phyloP scores from a whole-genome alignment of 2,113 vertebrate species.

The Sciurus niger region DNA sequence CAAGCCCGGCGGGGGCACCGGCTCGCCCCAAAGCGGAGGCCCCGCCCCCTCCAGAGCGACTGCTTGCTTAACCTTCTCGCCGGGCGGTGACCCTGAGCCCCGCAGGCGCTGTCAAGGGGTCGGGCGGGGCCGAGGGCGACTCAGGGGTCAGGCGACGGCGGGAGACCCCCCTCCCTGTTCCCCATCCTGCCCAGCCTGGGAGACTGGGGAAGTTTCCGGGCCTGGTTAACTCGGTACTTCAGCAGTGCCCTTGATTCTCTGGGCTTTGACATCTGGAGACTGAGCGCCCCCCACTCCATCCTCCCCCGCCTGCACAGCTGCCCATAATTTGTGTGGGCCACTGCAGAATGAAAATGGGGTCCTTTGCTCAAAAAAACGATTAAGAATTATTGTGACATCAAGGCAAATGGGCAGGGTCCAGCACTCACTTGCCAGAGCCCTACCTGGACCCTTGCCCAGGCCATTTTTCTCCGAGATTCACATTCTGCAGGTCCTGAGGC shows the following conservation, averaged over 20 bases:
- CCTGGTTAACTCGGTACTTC: not conserved
- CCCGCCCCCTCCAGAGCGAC: not conserved
- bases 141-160: not conserved
- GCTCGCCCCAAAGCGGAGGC: not conserved
- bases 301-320: no score
- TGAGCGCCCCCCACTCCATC: rapidly evolving
- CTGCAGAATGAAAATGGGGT: not conserved
- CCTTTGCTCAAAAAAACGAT: not conserved
- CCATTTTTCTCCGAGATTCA: not conserved
- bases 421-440: not conserved
- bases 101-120: not conserved
- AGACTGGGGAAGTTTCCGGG: not conserved
- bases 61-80: conserved; percentile 56
- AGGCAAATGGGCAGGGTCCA: not conserved
- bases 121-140: not conserved
- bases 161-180: not conserved
- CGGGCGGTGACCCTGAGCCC: not conserved
- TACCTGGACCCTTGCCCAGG: not conserved
- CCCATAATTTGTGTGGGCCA: no score
- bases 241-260: no score
- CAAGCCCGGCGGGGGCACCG: rapidly evolving
- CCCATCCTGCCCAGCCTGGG: rapidly evolving
- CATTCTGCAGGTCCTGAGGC: not conserved
- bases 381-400: not conserved
- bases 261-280: not conserved